These are phyloP conservation scores for Anastatus disparis DNA, from an alignment of 1,140 invertebrate genomes.

Conservation along the genomic window DNA sequence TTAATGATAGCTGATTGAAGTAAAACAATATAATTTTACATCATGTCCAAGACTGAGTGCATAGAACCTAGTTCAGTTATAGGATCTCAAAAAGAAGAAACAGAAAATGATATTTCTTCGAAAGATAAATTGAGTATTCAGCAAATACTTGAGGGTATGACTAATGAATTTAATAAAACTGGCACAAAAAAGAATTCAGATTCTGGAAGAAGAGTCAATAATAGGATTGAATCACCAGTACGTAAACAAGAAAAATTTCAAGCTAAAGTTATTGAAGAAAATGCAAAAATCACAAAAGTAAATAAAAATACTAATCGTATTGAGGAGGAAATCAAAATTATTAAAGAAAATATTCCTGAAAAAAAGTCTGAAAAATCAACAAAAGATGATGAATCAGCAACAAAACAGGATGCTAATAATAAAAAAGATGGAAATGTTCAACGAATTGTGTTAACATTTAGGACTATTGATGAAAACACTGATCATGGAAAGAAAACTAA, in stretches of 20 bases:
- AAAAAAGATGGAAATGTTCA: slow-evolving; percentile 59
- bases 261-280: slow-evolving; percentile 16
- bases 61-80: slow-evolving; percentile 51
- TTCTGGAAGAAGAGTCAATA: neutral
- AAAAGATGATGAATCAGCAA: slow-evolving; percentile 43
- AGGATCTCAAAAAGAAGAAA: slow-evolving; percentile 54
- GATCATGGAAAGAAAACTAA: slow-evolving; percentile 61
- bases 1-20: too few species aligned
- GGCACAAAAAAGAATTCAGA: slow-evolving; percentile 43
- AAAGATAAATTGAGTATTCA: slow-evolving; percentile 61
- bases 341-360: slow-evolving; percentile 38
- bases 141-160: slow-evolving; percentile 66
- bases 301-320: slow-evolving; percentile 15
- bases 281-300: slow-evolving; percentile 18
- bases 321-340: slow-evolving; percentile 42
- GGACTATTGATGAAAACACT: slow-evolving; percentile 64
- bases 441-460: slow-evolving; percentile 63
- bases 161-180: slow-evolving; percentile 65
- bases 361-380: slow-evolving; percentile 37
- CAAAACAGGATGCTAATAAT: slow-evolving; percentile 41
- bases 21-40: too few species aligned
- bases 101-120: slow-evolving; percentile 52
- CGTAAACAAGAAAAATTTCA: slow-evolving; percentile 27
- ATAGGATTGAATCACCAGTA: neutral
- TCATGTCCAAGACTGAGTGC: slow-evolving; percentile 50